These are phyloP conservation scores for Peromyscus eremicus DNA, from an alignment of 2,797 vertebrate species.

Conservation along the genomic window DNA sequence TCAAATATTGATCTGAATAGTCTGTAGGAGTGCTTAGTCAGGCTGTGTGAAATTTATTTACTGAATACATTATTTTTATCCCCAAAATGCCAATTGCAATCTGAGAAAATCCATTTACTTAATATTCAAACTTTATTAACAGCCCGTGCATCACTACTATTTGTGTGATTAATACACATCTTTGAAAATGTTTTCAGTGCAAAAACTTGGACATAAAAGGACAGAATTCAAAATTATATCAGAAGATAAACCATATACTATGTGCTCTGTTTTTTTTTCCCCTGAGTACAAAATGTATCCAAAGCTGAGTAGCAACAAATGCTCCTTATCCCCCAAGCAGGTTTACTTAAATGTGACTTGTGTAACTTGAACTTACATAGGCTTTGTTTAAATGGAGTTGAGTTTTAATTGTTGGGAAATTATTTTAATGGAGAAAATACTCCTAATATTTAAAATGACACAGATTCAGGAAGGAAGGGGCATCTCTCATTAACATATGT, in stretches of 20 bases:
- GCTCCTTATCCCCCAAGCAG: background rate
- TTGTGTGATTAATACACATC: background rate
- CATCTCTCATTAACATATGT: background rate
- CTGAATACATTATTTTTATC: conserved; percentile 77
- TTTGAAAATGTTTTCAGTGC: conserved; percentile 41
- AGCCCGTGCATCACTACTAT: conserved; percentile 27
- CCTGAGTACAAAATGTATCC: background rate
- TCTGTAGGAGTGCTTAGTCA: conserved; percentile 56
- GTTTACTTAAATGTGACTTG: background rate
- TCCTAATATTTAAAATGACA: conserved; percentile 25
- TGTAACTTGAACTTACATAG: background rate
- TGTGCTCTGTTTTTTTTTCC: background rate
- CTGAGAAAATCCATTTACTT: conserved; percentile 53
- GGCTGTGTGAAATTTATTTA: conserved; percentile 73
- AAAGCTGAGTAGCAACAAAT: background rate
- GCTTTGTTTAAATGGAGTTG: background rate
- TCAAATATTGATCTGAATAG: conserved; percentile 83
- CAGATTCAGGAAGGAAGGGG: background rate
- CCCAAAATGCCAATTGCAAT: conserved; percentile 48
- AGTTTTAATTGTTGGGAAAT: conserved; percentile 11
- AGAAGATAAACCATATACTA: background rate
- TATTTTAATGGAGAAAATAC: conserved; percentile 9
- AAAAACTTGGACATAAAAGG: conserved; percentile 39
- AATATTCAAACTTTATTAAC: conserved; percentile 54
- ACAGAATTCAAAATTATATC: background rate